Percentiles rank a stretch among this genome's conserved stretches.
phyloP scores from a whole-genome alignment of 1,140 invertebrate genomes.

The Chlorops oryzae region DNA sequence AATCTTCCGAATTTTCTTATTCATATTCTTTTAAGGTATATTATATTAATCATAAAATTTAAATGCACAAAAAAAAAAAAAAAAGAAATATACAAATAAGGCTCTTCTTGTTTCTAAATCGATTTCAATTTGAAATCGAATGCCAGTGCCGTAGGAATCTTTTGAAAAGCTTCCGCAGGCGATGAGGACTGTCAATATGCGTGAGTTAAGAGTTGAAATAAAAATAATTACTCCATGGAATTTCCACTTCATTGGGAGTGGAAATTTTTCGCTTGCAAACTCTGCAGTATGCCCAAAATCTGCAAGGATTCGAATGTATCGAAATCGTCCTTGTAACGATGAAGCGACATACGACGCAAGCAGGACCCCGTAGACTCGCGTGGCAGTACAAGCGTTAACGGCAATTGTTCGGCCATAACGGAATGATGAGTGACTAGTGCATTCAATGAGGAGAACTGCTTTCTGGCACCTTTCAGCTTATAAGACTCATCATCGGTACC shows the following conservation, averaged over 20 bases:
- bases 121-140: too few relatives aligned
- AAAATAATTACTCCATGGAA: slow-evolving; percentile 18
- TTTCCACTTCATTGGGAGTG: slow-evolving; percentile 21
- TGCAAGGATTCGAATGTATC: slow-evolving; percentile 40
- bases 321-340: slow-evolving; percentile 42
- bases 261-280: slow-evolving; percentile 32
- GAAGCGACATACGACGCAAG: too few relatives aligned
- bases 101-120: too few relatives aligned
- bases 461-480: slow-evolving; percentile 77
- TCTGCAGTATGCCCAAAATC: slow-evolving; percentile 36
- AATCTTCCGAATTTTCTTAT: too few relatives aligned
- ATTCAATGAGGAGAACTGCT: slow-evolving; percentile 84
- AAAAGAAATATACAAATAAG: too few relatives aligned
- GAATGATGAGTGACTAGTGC: slow-evolving; percentile 90
- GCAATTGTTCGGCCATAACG: slow-evolving; percentile 89
- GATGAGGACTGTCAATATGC: background rate
- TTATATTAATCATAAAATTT: too few relatives aligned
- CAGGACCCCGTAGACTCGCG: slow-evolving; percentile 54
- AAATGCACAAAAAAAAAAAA: too few relatives aligned
- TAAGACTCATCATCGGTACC: slow-evolving; percentile 31
- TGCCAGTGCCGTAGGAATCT: too few relatives aligned
- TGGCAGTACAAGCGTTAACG: slow-evolving; percentile 77
- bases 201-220: background rate
- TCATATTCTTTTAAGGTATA: too few relatives aligned
- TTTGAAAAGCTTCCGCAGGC: background rate